Percentiles rank a stretch among this genome's conserved stretches.
phyloP scores from a whole-genome alignment of 2,888 invertebrate genomes.

The Drosophila testacea region DNA sequence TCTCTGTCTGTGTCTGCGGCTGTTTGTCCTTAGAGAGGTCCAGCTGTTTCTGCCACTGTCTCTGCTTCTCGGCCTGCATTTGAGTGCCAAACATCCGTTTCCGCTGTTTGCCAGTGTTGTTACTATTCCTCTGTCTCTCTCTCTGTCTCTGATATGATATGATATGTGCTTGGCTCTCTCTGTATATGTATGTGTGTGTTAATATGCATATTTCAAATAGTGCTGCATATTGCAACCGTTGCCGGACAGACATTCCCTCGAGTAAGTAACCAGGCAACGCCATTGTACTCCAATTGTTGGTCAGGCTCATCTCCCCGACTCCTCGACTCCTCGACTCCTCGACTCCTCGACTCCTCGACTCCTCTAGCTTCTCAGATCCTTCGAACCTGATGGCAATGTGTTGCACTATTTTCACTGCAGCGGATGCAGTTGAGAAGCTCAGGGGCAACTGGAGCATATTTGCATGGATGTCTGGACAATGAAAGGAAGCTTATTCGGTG shows the following conservation, averaged over 20 bases:
- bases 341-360: constrained; percentile 4
- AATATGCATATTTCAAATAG: constrained; percentile 65
- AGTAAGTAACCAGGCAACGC: constrained; percentile 31
- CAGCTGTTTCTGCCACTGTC: constrained; percentile 47
- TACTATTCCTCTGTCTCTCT: constrained; percentile 26
- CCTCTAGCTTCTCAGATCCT: constrained; percentile 4
- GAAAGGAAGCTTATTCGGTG: constrained; percentile 48
- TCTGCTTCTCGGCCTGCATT: constrained; percentile 57
- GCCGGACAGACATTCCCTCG: constrained; percentile 44
- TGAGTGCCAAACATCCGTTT: constrained; percentile 72
- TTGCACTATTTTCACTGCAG: constrained; percentile 32
- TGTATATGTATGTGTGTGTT: constrained; percentile 20
- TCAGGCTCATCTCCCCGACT: constrained; percentile 7
- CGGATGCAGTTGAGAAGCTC: constrained; percentile 27
- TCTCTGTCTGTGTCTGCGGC: background rate
- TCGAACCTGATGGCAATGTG: constrained; percentile 26
- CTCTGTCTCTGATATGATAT: constrained; percentile 40
- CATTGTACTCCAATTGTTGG: constrained; percentile 52
- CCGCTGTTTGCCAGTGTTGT: constrained; percentile 59
- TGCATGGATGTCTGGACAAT: constrained; percentile 55
- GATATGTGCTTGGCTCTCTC: constrained; percentile 29
- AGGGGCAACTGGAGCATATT: constrained; percentile 43
- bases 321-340: constrained; percentile 9
- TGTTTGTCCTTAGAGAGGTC: constrained; percentile 14
- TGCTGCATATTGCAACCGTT: constrained; percentile 55